phyloP scores from a whole-genome alignment of 2,113 vertebrate genomes.

The Bombycilla garrulus region DNA sequence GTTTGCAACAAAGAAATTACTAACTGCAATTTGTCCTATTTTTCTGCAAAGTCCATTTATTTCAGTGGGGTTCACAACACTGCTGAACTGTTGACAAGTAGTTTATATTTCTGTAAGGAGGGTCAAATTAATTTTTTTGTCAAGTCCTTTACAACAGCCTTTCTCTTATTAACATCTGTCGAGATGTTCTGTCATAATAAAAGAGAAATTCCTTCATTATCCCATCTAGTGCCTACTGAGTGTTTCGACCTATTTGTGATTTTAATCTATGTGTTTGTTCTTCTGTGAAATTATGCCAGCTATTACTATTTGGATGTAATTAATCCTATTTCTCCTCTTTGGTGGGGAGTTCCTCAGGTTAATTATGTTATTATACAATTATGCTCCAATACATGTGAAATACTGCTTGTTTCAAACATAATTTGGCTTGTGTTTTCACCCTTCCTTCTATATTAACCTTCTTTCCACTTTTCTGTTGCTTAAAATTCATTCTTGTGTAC shows the following conservation, averaged over 20 bases:
- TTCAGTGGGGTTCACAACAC: not conserved
- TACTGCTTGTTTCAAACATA: not conserved
- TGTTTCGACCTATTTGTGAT: not conserved
- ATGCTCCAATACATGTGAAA: not conserved
- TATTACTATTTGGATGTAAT: not conserved
- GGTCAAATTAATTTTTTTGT: not conserved
- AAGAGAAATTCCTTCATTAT: not conserved
- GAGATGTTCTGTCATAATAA: not conserved
- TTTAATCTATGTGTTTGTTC: not conserved
- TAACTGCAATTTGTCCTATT: not conserved
- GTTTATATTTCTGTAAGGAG: not conserved
- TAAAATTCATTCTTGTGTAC: not conserved
- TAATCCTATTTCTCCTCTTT: not conserved
- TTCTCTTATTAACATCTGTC: not conserved
- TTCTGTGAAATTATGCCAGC: slow-evolving; percentile 14
- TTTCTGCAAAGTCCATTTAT: not conserved
- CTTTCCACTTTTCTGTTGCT: not conserved
- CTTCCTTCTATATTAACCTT: not conserved
- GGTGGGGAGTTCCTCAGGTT: not conserved
- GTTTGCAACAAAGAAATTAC: not conserved
- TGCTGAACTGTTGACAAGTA: not conserved
- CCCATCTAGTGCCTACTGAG: not conserved
- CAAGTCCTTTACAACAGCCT: not conserved
- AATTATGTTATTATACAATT: not conserved
- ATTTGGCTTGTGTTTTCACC: not conserved